phyloP scores from a whole-genome alignment of 37 sponge, comb jelly and placozoan genomes.

The Hexactinellida sp. region DNA sequence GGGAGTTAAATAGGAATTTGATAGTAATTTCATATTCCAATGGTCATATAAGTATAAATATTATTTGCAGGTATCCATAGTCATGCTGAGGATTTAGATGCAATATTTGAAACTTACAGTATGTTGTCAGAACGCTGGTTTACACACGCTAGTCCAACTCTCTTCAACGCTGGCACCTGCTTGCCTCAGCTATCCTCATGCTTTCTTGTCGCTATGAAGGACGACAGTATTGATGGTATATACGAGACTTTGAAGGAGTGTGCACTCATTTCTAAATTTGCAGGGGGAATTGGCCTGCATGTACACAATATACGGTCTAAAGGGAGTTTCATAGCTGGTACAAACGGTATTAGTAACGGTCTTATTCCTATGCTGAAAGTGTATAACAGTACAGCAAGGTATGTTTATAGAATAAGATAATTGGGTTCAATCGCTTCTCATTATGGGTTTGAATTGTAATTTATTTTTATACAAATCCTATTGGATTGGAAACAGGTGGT shows the following conservation, averaged over 20 bases:
- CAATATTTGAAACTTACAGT: slow-evolving; percentile 68
- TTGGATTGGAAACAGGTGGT: too few species aligned
- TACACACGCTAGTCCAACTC: slow-evolving; percentile 95
- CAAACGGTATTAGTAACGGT: slow-evolving; percentile 91
- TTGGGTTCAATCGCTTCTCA: not conserved
- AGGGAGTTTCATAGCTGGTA: slow-evolving; percentile 98
- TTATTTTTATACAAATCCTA: too few species aligned
- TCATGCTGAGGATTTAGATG: slow-evolving; percentile 7
- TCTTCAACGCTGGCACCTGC: slow-evolving; percentile 98
- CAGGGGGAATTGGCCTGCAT: slow-evolving; percentile 92
- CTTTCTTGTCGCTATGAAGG: slow-evolving; percentile 91
- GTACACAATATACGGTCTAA: slow-evolving; percentile 74
- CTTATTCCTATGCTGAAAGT: slow-evolving; percentile 95
- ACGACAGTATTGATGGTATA: slow-evolving; percentile 97
- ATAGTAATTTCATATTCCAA: too few species aligned
- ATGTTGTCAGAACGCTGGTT: slow-evolving; percentile 98
- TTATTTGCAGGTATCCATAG: not conserved
- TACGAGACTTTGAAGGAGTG: slow-evolving; percentile 96
- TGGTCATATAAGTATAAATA: not conserved
- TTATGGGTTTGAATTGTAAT: too few species aligned
- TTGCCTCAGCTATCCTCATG: slow-evolving; percentile 90
- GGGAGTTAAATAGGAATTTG: too few species aligned
- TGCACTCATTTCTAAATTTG: slow-evolving; percentile 93
- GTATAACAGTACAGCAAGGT: slow-evolving; percentile 89
- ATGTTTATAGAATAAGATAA: not conserved